These are phyloP conservation scores for Ormyrus labotus DNA, from an alignment of 2,888 invertebrate species.

Conservation along the genomic window DNA sequence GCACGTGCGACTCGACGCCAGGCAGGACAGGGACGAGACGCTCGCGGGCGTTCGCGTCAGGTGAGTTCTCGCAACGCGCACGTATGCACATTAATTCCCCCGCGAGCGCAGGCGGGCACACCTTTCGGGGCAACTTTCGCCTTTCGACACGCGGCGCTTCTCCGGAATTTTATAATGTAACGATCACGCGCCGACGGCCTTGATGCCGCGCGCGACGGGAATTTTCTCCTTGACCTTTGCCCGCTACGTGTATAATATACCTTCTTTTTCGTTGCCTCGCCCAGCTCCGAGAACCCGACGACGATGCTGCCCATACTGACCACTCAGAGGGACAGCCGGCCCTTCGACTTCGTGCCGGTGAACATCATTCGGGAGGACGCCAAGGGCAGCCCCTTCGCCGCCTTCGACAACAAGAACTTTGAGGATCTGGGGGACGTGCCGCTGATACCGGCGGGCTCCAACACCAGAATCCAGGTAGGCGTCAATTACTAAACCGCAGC, in stretches of 20 bases:
- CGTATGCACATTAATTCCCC: too few relatives aligned
- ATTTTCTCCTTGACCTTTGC: too few relatives aligned
- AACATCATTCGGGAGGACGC: constrained; percentile 73
- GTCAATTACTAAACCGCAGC: not conserved
- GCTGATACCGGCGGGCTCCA: constrained; percentile 72
- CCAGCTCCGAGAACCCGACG: constrained; percentile 70
- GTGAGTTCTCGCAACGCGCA: constrained; percentile 51
- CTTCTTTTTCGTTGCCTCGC: constrained; percentile 1
- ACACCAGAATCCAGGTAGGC: constrained; percentile 71
- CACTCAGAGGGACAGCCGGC: constrained; percentile 67
- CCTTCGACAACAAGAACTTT: constrained; percentile 67
- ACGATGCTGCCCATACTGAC: constrained; percentile 73
- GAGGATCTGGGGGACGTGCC: constrained; percentile 72
- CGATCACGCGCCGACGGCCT: too few relatives aligned
- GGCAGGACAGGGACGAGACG: not conserved
- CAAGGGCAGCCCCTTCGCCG: constrained; percentile 65
- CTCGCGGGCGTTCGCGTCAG: constrained; percentile 60
- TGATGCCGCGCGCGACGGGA: too few relatives aligned
- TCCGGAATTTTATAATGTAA: too few relatives aligned
- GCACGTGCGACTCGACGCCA: constrained; percentile 53
- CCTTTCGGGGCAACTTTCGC: not conserved
- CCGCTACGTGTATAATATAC: not conserved
- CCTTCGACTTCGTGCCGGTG: constrained; percentile 72
- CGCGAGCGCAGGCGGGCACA: too few relatives aligned
- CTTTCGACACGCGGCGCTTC: not conserved